phyloP scores from a whole-genome alignment of 2,888 invertebrate genomes.

The Villa cingulata region DNA sequence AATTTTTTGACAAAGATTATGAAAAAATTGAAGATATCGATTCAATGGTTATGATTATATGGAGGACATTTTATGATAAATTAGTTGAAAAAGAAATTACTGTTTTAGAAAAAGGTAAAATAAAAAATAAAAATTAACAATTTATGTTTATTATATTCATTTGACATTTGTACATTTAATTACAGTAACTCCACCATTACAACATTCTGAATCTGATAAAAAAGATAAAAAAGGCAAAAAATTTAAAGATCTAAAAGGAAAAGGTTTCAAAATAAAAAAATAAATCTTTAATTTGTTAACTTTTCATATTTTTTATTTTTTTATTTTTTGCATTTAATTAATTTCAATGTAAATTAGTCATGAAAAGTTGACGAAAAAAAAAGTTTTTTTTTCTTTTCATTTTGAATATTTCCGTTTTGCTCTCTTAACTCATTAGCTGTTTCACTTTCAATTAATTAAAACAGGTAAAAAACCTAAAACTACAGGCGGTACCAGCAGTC shows the following conservation, averaged over 20 bases:
- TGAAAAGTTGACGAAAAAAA: too few relatives aligned
- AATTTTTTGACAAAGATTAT: conserved; percentile 43
- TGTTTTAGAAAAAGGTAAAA: conserved; percentile 55
- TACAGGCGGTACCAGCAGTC: conserved; percentile 16
- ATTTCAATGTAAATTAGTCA: neutral
- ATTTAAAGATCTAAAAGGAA: conserved; percentile 24
- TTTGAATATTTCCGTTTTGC: neutral
- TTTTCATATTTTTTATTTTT: too few relatives aligned
- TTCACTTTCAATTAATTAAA: too few relatives aligned
- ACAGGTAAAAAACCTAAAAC: conserved; percentile 17
- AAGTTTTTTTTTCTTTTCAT: neutral
- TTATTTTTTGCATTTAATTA: too few relatives aligned
- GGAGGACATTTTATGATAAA: conserved; percentile 57
- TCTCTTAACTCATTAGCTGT: too few relatives aligned
- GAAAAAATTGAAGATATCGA: conserved; percentile 38
- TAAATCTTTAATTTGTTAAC: neutral
- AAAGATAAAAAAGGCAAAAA: conserved; percentile 28
- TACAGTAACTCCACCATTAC: conserved; percentile 32
- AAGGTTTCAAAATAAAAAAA: conserved; percentile 23
- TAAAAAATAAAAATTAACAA: neutral
- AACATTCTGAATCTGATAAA: conserved; percentile 26
- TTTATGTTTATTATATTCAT: neutral
- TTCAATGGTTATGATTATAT: conserved; percentile 49
- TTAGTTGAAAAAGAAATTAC: conserved; percentile 61
- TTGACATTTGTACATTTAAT: too few relatives aligned